Percentiles rank a stretch among this genome's conserved stretches.
These are phyloP conservation scores for Aurelia sp. DNA, from an alignment of 30 jellyfish, hydroid and myxozoan species.

Conservation along the genomic window DNA sequence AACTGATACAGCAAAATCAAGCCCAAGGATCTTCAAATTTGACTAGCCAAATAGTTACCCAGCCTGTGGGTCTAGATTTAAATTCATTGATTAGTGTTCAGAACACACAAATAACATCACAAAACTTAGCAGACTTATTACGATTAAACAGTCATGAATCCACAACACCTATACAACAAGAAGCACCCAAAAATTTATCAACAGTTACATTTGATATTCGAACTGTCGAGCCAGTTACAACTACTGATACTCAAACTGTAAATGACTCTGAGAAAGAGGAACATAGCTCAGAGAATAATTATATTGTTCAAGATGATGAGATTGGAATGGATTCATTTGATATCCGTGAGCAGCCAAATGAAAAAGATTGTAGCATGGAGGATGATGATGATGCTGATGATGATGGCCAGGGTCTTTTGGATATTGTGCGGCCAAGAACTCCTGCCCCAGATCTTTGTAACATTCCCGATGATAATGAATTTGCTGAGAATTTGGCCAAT, in stretches of 20 bases:
- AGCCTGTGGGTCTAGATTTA: neutral
- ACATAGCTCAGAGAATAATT: too few relatives aligned
- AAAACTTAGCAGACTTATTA: too few relatives aligned
- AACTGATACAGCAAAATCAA: neutral
- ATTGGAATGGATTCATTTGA: conserved; percentile 6
- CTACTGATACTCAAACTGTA: too few relatives aligned
- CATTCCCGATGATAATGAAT: neutral
- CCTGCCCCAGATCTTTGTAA: neutral
- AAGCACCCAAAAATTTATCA: too few relatives aligned
- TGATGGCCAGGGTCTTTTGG: neutral
- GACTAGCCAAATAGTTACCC: too few relatives aligned
- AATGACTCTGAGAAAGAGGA: too few relatives aligned
- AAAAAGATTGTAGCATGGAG: neutral
- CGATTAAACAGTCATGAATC: neutral
- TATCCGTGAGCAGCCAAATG: neutral
- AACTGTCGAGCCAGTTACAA: too few relatives aligned
- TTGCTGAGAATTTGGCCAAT: neutral
- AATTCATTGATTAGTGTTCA: neutral
- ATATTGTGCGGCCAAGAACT: conserved; percentile 11
- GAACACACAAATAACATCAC: too few relatives aligned
- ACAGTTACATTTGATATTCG: too few relatives aligned
- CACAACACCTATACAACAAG: neutral
- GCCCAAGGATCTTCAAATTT: neutral
- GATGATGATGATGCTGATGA: conserved; percentile 11
- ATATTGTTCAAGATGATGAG: neutral